A percentile compares a stretch with the other conserved stretches of the same genome.
Evolutionary conservation across 2,888 invertebrate species (phyloP).

Genomic region (Mesoligia furuncula): DNA sequence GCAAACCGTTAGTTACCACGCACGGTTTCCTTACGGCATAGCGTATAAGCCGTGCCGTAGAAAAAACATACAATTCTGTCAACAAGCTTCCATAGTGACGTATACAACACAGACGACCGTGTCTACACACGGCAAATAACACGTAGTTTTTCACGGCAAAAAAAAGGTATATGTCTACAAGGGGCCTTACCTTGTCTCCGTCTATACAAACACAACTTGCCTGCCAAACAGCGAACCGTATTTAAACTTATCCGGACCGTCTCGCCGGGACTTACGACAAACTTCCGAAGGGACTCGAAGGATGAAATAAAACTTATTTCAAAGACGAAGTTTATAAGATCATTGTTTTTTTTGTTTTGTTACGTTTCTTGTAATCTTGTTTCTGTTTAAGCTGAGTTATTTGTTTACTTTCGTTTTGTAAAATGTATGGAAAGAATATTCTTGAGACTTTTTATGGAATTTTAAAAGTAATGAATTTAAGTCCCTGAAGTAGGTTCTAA

Average conservation of each 20-base stretch:
- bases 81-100: not conserved
- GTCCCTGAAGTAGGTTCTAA: not conserved
- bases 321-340: constrained; percentile 38
- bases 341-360: constrained; percentile 34
- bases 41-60: no score
- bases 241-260: constrained; percentile 38
- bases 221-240: constrained; percentile 32
- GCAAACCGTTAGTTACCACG: no score
- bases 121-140: not conserved
- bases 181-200: not conserved
- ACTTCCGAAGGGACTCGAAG: constrained; percentile 33
- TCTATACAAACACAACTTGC: constrained; percentile 33
- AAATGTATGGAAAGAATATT: constrained; percentile 8
- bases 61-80: not conserved
- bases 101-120: not conserved
- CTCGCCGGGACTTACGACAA: constrained; percentile 35
- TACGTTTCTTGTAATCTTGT: constrained; percentile 31
- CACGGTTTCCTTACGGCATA: no score
- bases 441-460: not conserved
- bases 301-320: constrained; percentile 50
- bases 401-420: constrained; percentile 32
- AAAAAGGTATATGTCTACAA: not conserved
- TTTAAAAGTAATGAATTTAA: not conserved
- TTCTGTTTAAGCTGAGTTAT: constrained; percentile 36
- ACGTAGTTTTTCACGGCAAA: not conserved